Base-by-base conservation (phyloP, 2,888 invertebrate genomes). In the Anoncus sp. region DNA sequence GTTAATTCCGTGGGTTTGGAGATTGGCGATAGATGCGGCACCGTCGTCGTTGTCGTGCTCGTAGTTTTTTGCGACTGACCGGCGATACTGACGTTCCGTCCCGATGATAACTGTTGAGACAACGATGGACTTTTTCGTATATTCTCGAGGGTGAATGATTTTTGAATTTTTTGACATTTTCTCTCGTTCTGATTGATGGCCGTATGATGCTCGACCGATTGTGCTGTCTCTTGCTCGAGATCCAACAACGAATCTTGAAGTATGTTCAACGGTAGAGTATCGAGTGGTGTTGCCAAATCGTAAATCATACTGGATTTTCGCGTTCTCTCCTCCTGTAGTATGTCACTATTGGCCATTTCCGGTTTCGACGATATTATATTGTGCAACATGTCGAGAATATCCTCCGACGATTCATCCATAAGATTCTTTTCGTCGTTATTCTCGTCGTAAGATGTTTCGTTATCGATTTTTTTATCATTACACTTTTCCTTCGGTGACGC, bases 1-100 rank as follows among this genome's bases (percentile, higher is more conserved):
- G 95, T 95, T 59, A 95, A 90, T 87, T 96, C 95, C 1, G 94
- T 93, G 0, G 95, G 95, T 87, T 95, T 95, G 0, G 95, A 95
- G 1, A 96, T 88, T 0, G 95, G 95, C 0, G 95, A 95, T 24
- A 95, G 89, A 86, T 95, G 95, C 0, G 95, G 95, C 59, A 95
- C 92, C 0, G 93, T 92, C 0, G 93, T 92, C 4, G 93, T 92
- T 0, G 94, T 92, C 84, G 92, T 82, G 88, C n/a, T n/a, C n/a
- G 84, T 84, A 7, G 84, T 86, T 65, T 87, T 90, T 60, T 90
- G 90, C 49, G 88, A 75, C 27, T 88, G 88, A 87, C 88, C 84
- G 20, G 90, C 75, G 83, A 88, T 87, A 63, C 82, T 87, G 2
- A 86, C 84, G 1, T 86, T 83, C 65, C 86, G 79, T 82, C 88